These are phyloP conservation scores for Actenoides lindsayi DNA, from an alignment of 2,113 vertebrate genomes.

Conservation along the genomic window DNA sequence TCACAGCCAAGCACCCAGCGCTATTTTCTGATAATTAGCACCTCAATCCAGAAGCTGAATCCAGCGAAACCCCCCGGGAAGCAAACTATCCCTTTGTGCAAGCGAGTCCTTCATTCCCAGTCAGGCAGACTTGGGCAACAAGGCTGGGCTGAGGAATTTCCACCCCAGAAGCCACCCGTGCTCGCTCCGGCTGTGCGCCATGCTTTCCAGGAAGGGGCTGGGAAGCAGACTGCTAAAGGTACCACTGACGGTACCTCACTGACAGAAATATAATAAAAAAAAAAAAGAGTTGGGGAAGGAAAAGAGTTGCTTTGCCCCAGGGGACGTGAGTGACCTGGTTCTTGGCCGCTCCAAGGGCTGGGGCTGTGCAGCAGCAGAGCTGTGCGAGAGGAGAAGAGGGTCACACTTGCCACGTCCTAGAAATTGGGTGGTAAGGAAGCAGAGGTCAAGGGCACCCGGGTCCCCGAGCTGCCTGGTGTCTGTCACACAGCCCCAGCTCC, in stretches of 20 bases:
- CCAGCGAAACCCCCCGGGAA: neutral
- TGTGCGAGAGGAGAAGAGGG: neutral
- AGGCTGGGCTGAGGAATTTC: neutral
- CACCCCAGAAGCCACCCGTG: neutral
- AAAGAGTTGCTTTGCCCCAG: neutral
- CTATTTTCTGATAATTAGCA: constrained; percentile 7
- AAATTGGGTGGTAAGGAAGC: neutral
- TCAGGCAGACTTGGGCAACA: neutral
- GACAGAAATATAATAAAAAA: neutral
- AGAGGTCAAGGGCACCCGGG: neutral
- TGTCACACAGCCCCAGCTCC: neutral
- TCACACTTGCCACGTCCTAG: neutral
- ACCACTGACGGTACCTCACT: neutral
- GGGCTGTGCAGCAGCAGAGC: neutral
- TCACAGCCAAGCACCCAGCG: neutral
- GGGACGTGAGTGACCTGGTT: neutral
- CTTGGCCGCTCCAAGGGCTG: neutral
- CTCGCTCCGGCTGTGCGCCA: neutral
- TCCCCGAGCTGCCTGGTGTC: neutral
- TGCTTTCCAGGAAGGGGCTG: neutral
- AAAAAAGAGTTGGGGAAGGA: neutral
- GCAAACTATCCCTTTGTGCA: neutral
- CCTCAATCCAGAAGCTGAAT: constrained; percentile 7
- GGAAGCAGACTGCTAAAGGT: neutral
- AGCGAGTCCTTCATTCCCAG: neutral